A percentile compares a stretch with the other conserved stretches of the same genome.
Evolutionary conservation across 2,888 invertebrate genomes (phyloP).

Genomic region (Zygogramma bicolorata): DNA sequence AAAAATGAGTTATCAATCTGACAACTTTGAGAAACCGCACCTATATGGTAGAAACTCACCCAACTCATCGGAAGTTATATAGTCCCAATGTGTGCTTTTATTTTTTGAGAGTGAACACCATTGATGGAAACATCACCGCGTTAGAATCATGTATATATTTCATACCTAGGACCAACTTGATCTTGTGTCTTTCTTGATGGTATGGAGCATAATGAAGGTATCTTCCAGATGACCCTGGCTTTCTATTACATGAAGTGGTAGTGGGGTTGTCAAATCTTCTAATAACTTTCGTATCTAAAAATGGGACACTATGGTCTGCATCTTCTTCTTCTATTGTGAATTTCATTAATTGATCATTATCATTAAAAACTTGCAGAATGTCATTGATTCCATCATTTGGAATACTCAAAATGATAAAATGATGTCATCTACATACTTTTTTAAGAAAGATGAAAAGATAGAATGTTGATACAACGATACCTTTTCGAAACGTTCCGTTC

Average conservation of each 20-base stretch:
- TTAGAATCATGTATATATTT: too few relatives aligned
- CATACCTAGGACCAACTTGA: too few relatives aligned
- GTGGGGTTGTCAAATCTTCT: slow-evolving; percentile 22
- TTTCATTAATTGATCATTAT: background rate
- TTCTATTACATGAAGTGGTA: slow-evolving; percentile 35
- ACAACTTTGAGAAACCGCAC: too few relatives aligned
- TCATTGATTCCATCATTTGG: background rate
- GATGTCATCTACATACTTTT: slow-evolving; percentile 38
- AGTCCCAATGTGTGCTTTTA: too few relatives aligned
- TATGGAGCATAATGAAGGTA: background rate
- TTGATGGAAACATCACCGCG: too few relatives aligned
- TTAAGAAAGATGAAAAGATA: too few relatives aligned
- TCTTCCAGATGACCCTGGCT: slow-evolving; percentile 35
- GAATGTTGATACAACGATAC: too few relatives aligned
- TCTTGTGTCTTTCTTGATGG: background rate
- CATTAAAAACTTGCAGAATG: slow-evolving; percentile 16
- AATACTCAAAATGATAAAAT: background rate
- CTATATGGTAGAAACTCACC: too few relatives aligned
- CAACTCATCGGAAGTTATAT: too few relatives aligned
- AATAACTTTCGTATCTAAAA: slow-evolving; percentile 37
- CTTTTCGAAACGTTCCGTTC: too few relatives aligned
- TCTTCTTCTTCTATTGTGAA: slow-evolving; percentile 20
- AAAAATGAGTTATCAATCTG: too few relatives aligned
- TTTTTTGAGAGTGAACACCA: too few relatives aligned
- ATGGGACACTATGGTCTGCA: slow-evolving; percentile 20